phyloP scores from a whole-genome alignment of 1,140 invertebrate species.

The Bombyx mandarina region DNA sequence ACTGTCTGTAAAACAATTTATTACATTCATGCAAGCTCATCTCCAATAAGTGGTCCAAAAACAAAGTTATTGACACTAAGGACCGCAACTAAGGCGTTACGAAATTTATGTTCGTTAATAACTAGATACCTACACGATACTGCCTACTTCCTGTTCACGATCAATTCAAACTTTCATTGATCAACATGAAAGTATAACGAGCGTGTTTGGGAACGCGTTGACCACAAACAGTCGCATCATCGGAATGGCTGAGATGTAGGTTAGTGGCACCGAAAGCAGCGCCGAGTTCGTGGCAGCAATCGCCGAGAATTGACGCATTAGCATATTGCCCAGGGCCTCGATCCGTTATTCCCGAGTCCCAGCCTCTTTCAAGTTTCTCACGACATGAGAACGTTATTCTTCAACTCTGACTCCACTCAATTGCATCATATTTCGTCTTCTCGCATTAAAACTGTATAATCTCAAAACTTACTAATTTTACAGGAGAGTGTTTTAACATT shows the following conservation, averaged over 20 bases:
- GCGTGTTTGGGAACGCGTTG: constrained; percentile 52
- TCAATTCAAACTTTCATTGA: constrained; percentile 50
- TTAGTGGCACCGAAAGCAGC: constrained; percentile 51
- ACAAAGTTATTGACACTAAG: no score
- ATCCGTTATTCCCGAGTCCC: constrained; percentile 46
- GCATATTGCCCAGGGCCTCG: constrained; percentile 48
- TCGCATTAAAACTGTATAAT: no score
- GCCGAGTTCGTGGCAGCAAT: constrained; percentile 27
- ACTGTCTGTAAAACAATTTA: no score
- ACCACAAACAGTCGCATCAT: constrained; percentile 55
- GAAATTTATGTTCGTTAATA: constrained; percentile 7
- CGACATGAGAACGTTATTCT: constrained; percentile 16
- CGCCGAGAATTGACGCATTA: constrained; percentile 42
- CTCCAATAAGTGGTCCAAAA: no score
- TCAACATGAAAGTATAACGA: constrained; percentile 64
- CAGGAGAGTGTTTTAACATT: no score
- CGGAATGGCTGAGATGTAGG: constrained; percentile 49
- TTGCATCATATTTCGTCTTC: neutral
- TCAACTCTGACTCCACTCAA: no score
- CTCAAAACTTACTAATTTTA: no score
- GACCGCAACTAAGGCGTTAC: neutral
- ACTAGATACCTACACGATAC: constrained; percentile 8
- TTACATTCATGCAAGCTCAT: no score
- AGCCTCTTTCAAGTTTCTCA: constrained; percentile 40
- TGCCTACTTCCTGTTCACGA: constrained; percentile 37